A percentile compares a stretch with the other conserved stretches of the same genome.
These are phyloP conservation scores for Echiichthys vipera DNA, from an alignment of 2,797 vertebrate species.

Conservation along the genomic window DNA sequence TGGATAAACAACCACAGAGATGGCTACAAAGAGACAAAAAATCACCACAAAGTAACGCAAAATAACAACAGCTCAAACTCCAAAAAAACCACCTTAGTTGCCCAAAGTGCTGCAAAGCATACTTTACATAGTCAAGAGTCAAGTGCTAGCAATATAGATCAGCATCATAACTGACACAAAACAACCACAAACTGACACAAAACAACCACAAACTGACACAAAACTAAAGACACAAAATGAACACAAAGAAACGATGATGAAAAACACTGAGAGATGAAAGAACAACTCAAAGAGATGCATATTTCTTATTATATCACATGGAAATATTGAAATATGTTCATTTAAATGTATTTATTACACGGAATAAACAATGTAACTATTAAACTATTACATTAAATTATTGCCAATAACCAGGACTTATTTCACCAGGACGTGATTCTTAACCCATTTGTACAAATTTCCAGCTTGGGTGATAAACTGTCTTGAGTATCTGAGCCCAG, in stretches of 20 bases:
- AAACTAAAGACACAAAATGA: not conserved
- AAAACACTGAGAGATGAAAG: not conserved
- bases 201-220: not conserved
- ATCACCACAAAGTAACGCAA: not conserved
- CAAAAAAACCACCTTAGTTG: too few relatives aligned
- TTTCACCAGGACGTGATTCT: not conserved
- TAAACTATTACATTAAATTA: not conserved
- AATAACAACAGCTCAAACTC: too few relatives aligned
- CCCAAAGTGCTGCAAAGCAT: too few relatives aligned
- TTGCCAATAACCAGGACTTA: not conserved
- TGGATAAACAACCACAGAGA: too few relatives aligned
- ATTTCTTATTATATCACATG: not conserved
- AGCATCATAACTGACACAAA: too few relatives aligned
- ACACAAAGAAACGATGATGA: not conserved
- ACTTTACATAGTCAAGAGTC: too few relatives aligned
- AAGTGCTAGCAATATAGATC: too few relatives aligned
- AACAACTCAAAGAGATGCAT: too few relatives aligned
- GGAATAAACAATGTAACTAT: not conserved
- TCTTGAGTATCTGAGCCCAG: constrained; percentile 35
- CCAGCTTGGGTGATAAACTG: constrained; percentile 38
- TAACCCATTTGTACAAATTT: not conserved
- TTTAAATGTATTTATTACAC: not conserved
- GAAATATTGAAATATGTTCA: not conserved
- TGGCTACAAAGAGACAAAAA: not conserved
- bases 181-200: not conserved